Evolutionary conservation across 2,888 invertebrate species (phyloP).

Genomic region (Rotaria magnacalcarata): DNA sequence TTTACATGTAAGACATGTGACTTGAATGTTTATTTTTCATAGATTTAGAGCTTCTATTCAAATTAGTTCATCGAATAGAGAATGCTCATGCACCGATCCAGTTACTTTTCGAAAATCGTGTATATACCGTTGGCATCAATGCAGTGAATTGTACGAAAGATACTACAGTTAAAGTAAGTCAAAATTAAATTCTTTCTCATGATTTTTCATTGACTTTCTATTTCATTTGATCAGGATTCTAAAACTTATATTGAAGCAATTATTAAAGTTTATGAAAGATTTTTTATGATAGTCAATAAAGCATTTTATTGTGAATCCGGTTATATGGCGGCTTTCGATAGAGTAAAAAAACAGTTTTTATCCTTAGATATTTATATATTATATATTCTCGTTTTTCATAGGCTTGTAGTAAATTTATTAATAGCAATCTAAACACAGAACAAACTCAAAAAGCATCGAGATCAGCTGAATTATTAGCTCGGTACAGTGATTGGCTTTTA

Average conservation of each 20-base stretch:
- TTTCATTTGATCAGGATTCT: conserved; percentile 70
- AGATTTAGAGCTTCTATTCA: conserved; percentile 92
- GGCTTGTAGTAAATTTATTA: conserved; percentile 94
- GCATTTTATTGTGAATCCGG: conserved; percentile 95
- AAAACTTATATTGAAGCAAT: conserved; percentile 94
- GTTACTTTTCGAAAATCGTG: conserved; percentile 82
- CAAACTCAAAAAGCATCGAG: conserved; percentile 74
- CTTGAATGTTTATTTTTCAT: conserved; percentile 38
- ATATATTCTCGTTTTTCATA: not conserved
- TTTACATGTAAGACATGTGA: not conserved
- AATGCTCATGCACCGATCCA: conserved; percentile 85
- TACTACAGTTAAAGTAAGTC: conserved; percentile 73
- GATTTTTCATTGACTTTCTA: not conserved
- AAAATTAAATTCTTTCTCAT: conserved; percentile 49
- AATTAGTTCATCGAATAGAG: conserved; percentile 80
- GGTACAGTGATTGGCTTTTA: conserved; percentile 90
- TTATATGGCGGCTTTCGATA: conserved; percentile 90
- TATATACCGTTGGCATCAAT: conserved; percentile 70
- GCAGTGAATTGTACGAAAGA: conserved; percentile 92
- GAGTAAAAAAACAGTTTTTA: conserved; percentile 54
- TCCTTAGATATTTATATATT: too few species aligned
- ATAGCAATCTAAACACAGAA: conserved; percentile 87
- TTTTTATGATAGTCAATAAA: conserved; percentile 82
- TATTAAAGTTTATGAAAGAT: conserved; percentile 91
- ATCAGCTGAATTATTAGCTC: conserved; percentile 91